Percentiles rank a stretch among this genome's conserved stretches.
These are phyloP conservation scores for Chauna torquata DNA, from an alignment of 2,113 vertebrate genomes.

Conservation along the genomic window DNA sequence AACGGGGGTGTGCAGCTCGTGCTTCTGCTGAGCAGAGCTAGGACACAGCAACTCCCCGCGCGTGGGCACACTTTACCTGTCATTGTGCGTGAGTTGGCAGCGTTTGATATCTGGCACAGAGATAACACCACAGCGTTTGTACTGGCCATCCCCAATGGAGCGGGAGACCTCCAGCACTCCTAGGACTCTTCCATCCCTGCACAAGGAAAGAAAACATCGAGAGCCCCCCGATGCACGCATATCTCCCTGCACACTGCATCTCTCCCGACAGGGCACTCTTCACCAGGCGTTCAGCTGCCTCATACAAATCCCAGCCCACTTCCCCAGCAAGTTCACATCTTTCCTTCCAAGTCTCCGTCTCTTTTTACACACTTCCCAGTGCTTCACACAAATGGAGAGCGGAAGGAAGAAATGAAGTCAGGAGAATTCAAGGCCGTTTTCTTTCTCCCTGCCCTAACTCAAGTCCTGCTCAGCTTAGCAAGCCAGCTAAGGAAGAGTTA, in stretches of 20 bases:
- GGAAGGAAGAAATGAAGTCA: neutral
- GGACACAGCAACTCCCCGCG: fast-evolving
- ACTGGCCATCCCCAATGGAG: constrained; percentile 96
- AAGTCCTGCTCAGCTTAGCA: neutral
- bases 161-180: constrained; percentile 96
- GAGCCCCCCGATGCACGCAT: fast-evolving
- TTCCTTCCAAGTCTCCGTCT: neutral
- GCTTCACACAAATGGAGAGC: neutral
- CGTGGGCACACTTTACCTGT: constrained; percentile 76
- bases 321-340: neutral
- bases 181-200: constrained; percentile 90
- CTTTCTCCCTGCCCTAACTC: neutral
- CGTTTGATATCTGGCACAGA: constrained; percentile 91
- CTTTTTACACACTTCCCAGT: neutral
- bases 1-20: fast-evolving
- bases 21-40: neutral
- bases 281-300: fast-evolving
- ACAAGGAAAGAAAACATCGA: neutral
- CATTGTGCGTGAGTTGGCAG: constrained; percentile 86
- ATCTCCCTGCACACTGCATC: neutral
- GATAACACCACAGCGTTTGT: constrained; percentile 94
- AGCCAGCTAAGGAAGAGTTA: neutral
- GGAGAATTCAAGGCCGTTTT: neutral
- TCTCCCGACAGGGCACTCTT: neutral
- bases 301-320: neutral